phyloP scores from a whole-genome alignment of 2,888 invertebrate genomes.

The Heliconius erato region DNA sequence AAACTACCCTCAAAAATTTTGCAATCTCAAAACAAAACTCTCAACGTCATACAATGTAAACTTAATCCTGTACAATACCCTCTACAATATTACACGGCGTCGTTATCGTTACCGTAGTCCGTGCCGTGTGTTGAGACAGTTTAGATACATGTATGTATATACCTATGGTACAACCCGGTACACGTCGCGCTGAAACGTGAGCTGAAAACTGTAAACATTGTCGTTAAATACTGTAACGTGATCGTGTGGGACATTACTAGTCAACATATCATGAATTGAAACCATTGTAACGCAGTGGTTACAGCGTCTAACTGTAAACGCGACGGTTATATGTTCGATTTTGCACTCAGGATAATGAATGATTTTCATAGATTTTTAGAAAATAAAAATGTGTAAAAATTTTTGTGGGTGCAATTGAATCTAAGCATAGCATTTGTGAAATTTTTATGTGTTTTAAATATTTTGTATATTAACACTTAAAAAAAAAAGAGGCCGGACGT shows the following conservation, averaged over 20 bases:
- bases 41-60: neutral
- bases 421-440: no score
- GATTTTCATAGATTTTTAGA: neutral
- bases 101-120: constrained; percentile 12
- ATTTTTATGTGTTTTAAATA: no score
- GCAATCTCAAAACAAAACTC: neutral
- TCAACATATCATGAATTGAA: neutral
- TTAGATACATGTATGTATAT: neutral
- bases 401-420: no score
- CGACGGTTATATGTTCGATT: neutral
- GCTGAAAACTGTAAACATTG: constrained; percentile 36
- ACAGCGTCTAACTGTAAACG: neutral
- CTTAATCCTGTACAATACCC: neutral
- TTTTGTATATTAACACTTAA: no score
- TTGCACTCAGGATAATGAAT: neutral
- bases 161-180: neutral
- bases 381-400: no score
- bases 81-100: neutral
- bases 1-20: neutral
- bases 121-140: neutral
- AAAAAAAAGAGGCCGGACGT: no score
- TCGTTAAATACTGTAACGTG: constrained; percentile 15
- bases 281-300: neutral
- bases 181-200: constrained; percentile 23
- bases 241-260: neutral